These are phyloP conservation scores for Eleutherodactylus coqui DNA, from an alignment of 2,797 vertebrate species.

Conservation along the genomic window DNA sequence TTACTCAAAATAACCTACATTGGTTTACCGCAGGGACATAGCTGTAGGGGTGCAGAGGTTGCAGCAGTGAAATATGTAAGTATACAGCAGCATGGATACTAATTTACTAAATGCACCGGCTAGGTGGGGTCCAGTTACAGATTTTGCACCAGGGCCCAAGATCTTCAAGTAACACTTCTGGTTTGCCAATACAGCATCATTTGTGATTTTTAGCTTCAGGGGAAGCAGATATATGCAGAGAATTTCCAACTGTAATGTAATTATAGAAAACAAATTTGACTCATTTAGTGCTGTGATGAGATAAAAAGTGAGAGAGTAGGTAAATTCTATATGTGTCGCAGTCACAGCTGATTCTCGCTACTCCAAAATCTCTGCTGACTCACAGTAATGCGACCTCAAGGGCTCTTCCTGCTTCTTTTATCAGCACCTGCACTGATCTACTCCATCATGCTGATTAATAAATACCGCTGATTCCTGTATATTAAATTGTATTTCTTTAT, in stretches of 20 bases:
- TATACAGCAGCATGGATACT: not conserved
- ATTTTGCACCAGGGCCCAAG: no score
- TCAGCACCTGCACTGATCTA: not conserved
- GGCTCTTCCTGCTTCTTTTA: not conserved
- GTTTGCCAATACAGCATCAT: not conserved
- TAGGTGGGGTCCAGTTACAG: no score
- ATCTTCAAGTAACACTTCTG: not conserved
- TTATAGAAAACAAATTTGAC: not conserved
- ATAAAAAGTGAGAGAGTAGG: not conserved
- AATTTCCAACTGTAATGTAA: not conserved
- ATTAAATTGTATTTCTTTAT: not conserved
- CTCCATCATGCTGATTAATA: not conserved
- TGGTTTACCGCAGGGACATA: not conserved
- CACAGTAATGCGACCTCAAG: not conserved
- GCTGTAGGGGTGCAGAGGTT: not conserved
- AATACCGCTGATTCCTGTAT: not conserved
- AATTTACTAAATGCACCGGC: not conserved
- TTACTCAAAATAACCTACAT: no score
- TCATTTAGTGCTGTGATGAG: not conserved
- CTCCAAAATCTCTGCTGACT: not conserved
- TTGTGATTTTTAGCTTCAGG: no score
- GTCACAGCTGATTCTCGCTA: not conserved
- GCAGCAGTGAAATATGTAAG: not conserved
- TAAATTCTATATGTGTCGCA: not conserved
- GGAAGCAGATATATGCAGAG: not conserved